Evolutionary conservation across 2,113 vertebrate genomes (phyloP).

Genomic region (Rynchops niger): DNA sequence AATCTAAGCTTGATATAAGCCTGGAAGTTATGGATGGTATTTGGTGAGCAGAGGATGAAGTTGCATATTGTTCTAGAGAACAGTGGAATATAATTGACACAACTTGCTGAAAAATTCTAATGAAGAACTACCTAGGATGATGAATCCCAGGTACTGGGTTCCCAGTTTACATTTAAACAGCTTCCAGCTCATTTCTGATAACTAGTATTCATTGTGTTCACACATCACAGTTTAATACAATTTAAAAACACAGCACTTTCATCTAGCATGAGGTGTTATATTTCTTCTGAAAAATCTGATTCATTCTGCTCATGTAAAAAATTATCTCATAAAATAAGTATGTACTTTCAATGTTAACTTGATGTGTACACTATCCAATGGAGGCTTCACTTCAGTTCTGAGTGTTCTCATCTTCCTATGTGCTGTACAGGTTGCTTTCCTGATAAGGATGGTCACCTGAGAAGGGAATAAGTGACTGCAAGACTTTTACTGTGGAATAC

Average conservation of each 20-base stretch:
- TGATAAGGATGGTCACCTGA: not conserved
- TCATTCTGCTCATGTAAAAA: not conserved
- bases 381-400: not conserved
- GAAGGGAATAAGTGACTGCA: not conserved
- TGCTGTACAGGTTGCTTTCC: not conserved
- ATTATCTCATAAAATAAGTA: not conserved
- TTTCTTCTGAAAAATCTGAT: not conserved
- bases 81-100: not conserved
- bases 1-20: not conserved
- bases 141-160: not conserved
- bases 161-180: not conserved
- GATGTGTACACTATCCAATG: not conserved
- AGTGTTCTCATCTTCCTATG: not conserved
- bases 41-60: not conserved
- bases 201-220: not conserved
- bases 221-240: not conserved
- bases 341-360: not conserved
- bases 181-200: not conserved
- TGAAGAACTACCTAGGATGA: not conserved
- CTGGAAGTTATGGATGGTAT: not conserved
- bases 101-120: not conserved
- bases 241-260: not conserved
- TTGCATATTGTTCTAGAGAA: not conserved
- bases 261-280: not conserved
- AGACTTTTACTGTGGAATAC: not conserved